Conservation (phyloP, 1,140 invertebrate genomes). For the Tetramorium simillimum region DNA sequence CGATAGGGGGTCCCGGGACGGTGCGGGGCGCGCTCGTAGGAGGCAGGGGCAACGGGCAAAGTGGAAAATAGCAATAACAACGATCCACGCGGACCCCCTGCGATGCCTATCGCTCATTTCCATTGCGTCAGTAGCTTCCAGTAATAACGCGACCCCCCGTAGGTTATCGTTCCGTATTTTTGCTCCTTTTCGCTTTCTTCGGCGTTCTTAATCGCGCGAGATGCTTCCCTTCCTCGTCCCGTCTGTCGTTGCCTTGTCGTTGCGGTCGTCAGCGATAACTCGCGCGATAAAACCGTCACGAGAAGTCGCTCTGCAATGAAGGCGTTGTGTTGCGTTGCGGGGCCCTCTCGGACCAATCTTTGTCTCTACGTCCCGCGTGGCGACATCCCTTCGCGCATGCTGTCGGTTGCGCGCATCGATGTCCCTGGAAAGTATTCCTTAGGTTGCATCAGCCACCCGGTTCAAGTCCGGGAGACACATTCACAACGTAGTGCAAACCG, state of each 20-base stretch:
- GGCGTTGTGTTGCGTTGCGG: not conserved
- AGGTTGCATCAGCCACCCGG: constrained; percentile 19
- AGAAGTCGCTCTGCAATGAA: not conserved
- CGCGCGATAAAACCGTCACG: constrained; percentile 24
- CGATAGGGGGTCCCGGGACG: not conserved
- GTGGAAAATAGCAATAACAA: constrained; percentile 64
- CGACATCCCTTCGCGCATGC: constrained; percentile 16
- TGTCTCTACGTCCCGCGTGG: not conserved
- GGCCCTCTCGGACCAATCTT: not conserved
- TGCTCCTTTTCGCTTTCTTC: constrained; percentile 45
- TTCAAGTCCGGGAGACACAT: not conserved
- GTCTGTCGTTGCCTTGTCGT: not conserved
- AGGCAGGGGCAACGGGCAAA: constrained; percentile 23
- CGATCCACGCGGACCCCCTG: constrained; percentile 66
- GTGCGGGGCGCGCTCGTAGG: not conserved
- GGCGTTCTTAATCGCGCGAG: constrained; percentile 32
- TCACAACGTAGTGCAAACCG: not conserved
- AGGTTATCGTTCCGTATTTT: constrained; percentile 65
- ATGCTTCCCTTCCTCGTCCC: constrained; percentile 7
- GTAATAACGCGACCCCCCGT: constrained; percentile 60
- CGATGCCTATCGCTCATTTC: constrained; percentile 62
- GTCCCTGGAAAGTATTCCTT: constrained; percentile 35
- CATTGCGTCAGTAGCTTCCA: constrained; percentile 65
- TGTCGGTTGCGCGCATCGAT: constrained; percentile 46
- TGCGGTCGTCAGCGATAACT: constrained; percentile 54